These are phyloP conservation scores for Anorthoa munda DNA, from an alignment of 2,888 invertebrate genomes.

Conservation along the genomic window DNA sequence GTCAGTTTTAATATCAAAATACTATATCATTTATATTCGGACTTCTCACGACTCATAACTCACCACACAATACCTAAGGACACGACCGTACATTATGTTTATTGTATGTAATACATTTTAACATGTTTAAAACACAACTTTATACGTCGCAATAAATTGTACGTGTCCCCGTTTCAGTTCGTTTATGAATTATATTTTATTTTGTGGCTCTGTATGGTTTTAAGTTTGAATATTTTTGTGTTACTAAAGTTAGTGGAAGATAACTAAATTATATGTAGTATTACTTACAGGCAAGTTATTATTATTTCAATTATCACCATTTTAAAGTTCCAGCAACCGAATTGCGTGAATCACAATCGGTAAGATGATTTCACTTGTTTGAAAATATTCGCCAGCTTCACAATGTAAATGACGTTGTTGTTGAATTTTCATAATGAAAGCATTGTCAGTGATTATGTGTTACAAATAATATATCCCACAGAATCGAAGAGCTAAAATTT, in stretches of 20 bases:
- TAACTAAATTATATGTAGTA: background rate
- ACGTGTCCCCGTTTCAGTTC: constrained; percentile 26
- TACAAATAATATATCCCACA: no score
- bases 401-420: no score
- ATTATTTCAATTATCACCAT: no score
- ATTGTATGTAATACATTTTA: constrained; percentile 33
- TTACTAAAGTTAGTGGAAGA: background rate
- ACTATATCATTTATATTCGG: background rate
- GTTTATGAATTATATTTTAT: constrained; percentile 26
- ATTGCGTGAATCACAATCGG: no score
- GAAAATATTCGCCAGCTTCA: no score
- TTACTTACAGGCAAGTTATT: background rate
- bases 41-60: constrained; percentile 15
- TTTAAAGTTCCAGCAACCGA: no score
- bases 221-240: background rate
- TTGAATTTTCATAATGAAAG: no score
- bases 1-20: background rate
- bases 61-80: constrained; percentile 23
- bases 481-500: no score
- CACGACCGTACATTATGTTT: constrained; percentile 22
- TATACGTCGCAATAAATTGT: constrained; percentile 29
- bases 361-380: no score
- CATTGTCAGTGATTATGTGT: no score
- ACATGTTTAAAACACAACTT: constrained; percentile 45
- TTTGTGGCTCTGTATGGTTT: constrained; percentile 19